Conservation (phyloP, 2,113 vertebrate genomes). For the Campylomormyrus numenius region DNA sequence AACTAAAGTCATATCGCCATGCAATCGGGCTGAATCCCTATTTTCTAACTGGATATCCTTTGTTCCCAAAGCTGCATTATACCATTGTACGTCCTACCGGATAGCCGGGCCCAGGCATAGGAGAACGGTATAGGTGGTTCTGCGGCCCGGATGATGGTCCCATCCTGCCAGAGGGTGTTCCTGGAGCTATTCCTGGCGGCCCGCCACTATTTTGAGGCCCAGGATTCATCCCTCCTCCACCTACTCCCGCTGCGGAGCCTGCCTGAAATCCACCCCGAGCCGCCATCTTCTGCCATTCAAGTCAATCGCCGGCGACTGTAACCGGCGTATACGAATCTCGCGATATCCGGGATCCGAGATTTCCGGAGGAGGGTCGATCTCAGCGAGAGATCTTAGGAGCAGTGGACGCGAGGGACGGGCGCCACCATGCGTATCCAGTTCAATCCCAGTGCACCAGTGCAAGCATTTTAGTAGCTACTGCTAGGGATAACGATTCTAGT, state of each 20-base stretch:
- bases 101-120: constrained; percentile 65
- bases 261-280: constrained; percentile 67
- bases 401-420: not conserved
- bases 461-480: not conserved
- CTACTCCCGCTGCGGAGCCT: constrained; percentile 57
- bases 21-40: not conserved
- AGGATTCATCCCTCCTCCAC: constrained; percentile 49
- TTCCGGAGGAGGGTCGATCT: not conserved
- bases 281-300: constrained; percentile 59
- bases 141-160: constrained; percentile 54
- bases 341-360: constrained; percentile 18
- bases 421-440: not conserved
- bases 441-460: not conserved
- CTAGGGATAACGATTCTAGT: not conserved
- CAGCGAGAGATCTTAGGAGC: not conserved
- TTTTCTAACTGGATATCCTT: not conserved
- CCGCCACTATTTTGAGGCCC: constrained; percentile 51
- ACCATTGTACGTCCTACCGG: constrained; percentile 48
- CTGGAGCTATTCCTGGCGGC: constrained; percentile 28
- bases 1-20: not conserved
- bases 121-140: constrained; percentile 64
- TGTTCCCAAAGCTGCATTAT: constrained; percentile 14
- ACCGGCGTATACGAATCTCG: constrained; percentile 33
- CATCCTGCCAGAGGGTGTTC: constrained; percentile 59
- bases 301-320: constrained; percentile 43